Percentiles rank a stretch among this genome's conserved stretches.
Evolutionary conservation across 2,888 invertebrate species (phyloP).

Genomic region (Nephrotoma flavescens): DNA sequence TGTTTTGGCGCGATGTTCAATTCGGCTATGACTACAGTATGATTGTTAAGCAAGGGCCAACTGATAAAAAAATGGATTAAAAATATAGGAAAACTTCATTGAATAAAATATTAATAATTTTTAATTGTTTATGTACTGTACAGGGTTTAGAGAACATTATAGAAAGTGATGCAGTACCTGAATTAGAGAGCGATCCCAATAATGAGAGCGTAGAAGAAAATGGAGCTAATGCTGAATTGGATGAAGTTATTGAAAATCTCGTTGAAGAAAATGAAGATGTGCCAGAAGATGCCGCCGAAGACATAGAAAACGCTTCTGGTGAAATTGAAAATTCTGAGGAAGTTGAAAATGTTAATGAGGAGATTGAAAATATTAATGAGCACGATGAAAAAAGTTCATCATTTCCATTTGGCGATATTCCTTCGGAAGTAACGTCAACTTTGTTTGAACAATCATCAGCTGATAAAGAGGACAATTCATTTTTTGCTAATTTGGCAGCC

Average conservation of each 20-base stretch:
- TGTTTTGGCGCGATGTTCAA: slow-evolving; percentile 4
- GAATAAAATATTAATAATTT: background rate
- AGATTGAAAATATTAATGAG: background rate
- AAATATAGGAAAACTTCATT: background rate
- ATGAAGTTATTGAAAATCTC: background rate
- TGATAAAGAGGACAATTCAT: slow-evolving; percentile 18
- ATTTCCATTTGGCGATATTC: slow-evolving; percentile 26
- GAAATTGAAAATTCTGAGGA: background rate
- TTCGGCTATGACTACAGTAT: background rate
- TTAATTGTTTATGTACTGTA: background rate
- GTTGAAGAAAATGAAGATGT: background rate
- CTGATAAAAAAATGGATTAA: slow-evolving; percentile 19
- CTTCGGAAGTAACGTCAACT: slow-evolving; percentile 6
- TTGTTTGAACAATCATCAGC: slow-evolving; percentile 17
- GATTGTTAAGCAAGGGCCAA: slow-evolving; percentile 32
- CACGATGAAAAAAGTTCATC: slow-evolving; percentile 30
- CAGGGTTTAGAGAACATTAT: background rate
- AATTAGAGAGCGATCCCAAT: background rate
- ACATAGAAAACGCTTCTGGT: background rate
- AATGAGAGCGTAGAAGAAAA: background rate
- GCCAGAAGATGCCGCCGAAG: background rate
- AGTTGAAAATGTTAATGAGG: background rate
- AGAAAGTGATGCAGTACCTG: background rate
- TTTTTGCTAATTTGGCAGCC: slow-evolving; percentile 28
- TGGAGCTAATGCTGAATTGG: background rate